Evolutionary conservation across 2,888 invertebrate species (phyloP), one percentile per base, ranked within the genome.

Genomic region (Ectobius pallidus): DNA sequence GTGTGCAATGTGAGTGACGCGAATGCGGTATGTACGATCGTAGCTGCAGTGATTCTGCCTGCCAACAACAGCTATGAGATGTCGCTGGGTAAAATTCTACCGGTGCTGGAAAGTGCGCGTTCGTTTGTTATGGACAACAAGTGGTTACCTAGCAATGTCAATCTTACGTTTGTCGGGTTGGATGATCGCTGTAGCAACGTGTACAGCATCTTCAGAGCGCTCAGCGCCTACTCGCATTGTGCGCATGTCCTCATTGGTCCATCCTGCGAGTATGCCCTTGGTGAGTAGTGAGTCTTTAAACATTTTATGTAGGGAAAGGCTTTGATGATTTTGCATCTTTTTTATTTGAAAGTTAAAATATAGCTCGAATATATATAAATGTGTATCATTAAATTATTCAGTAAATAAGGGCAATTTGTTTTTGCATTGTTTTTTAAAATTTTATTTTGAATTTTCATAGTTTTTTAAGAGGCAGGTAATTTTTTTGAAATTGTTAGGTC

Each of bases 221-320:
- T 65, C 27, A 18, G 39, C 27, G 65, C 65, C 22, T 65, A 65
- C 18, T 94, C 78, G 90, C 87, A 90, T 78, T 92, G 92, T 81
- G 89, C 91, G 0, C 91, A 94, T 79, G 89, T 93, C 0, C 90
- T 94, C 79, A 89, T 95, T 78, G 94, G 94, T 11, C 93, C 94
- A 0, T 87, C 91, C 0, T 95, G 94, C 78, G 94, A 95, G 79
- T 93, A 91, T 81, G 89, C 91, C 32, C 82, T 94, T 69, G 94
- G 94, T 94, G 83, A 88, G 90, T 86, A 44, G 20, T 18, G 6
- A 39, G n/a, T n/a, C n/a, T n/a, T n/a, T n/a, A n/a, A n/a, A n/a
- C n/a, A n/a, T n/a, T n/a, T n/a, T n/a, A n/a, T n/a, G n/a, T n/a
- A n/a, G n/a, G n/a, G n/a, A n/a, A n/a, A n/a, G n/a, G n/a, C n/a